A percentile compares a stretch with the other conserved stretches of the same genome.
Conservation (phyloP, 2,888 invertebrate genomes). For the Synanthedon vespiformis region DNA sequence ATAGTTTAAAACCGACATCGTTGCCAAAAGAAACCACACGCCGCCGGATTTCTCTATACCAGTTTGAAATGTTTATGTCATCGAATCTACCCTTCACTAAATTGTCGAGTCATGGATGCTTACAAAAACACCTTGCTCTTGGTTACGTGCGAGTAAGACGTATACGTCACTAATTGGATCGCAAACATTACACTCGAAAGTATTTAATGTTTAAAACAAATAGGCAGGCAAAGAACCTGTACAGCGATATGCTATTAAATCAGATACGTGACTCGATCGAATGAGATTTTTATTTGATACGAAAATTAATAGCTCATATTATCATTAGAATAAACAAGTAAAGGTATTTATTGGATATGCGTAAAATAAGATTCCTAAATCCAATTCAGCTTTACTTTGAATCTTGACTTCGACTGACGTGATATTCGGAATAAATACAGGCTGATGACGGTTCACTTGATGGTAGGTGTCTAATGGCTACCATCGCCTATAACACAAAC, state of each 20-base stretch:
- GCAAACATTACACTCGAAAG: constrained; percentile 16
- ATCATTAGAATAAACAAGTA: too few species aligned
- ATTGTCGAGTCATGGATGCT: neutral
- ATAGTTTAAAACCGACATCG: neutral
- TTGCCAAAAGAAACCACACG: neutral
- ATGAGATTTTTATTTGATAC: constrained; percentile 2
- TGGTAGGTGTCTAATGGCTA: too few species aligned
- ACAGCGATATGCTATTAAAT: constrained; percentile 17
- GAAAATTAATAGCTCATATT: too few species aligned
- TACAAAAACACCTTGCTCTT: neutral
- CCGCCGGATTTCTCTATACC: neutral
- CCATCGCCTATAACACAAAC: too few species aligned
- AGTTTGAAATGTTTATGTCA: neutral
- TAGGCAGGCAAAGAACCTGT: neutral
- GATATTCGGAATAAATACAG: too few species aligned
- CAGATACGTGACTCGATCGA: constrained; percentile 8
- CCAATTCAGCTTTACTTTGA: too few species aligned
- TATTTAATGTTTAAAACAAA: constrained; percentile 6
- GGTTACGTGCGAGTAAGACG: neutral
- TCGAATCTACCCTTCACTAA: neutral
- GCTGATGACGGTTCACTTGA: too few species aligned
- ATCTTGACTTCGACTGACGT: too few species aligned
- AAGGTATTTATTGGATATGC: too few species aligned
- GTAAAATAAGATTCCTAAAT: too few species aligned
- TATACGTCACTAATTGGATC: constrained; percentile 16